phyloP scores from a whole-genome alignment of 2,113 vertebrate species.

The Poeciliopsis turrubarensis region DNA sequence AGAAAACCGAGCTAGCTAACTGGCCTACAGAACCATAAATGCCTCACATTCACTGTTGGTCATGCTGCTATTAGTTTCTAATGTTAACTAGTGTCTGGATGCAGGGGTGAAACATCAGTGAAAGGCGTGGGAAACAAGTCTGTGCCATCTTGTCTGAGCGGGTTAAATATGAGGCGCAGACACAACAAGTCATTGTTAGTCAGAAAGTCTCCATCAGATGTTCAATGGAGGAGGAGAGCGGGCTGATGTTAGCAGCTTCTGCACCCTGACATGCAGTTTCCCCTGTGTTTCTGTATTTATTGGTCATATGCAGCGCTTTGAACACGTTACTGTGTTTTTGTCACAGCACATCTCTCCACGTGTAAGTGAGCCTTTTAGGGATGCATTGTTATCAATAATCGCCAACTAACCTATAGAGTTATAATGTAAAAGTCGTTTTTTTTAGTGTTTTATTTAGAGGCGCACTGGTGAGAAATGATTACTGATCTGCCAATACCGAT shows the following conservation, averaged over 20 bases:
- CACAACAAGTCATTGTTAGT: neutral
- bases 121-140: neutral
- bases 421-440: neutral
- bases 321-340: neutral
- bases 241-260: neutral
- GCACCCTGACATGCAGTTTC: neutral
- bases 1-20: constrained; percentile 18
- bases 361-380: neutral
- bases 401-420: neutral
- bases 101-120: too few relatives aligned
- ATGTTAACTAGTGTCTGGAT: neutral
- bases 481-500: too few relatives aligned
- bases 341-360: neutral
- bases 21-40: constrained; percentile 43
- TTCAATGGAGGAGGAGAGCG: neutral
- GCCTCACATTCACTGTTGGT: constrained; percentile 21
- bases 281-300: neutral
- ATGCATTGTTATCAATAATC: neutral
- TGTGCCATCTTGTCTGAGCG: neutral
- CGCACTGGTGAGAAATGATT: neutral
- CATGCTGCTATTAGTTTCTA: neutral
- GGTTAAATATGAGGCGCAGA: neutral
- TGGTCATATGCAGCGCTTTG: neutral
- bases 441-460: neutral
- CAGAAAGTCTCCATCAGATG: constrained; percentile 7